Evolutionary conservation across 2,888 invertebrate species (phyloP), one percentile per base, ranked within the genome.

Genomic region (Drosophila birchii): DNA sequence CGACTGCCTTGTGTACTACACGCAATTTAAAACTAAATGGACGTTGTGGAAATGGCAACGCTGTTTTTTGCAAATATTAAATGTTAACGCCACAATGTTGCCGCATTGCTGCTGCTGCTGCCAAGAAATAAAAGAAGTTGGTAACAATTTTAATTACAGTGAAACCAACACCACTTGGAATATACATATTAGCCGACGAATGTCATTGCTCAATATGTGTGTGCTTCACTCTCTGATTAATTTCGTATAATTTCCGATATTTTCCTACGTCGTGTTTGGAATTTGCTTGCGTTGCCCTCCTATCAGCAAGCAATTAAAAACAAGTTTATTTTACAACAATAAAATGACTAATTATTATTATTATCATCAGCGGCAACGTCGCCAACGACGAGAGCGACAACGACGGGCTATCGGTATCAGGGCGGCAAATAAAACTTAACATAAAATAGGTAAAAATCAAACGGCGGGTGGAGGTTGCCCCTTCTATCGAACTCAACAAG

Each of bases 311-410:
- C 89, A 85, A 85, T 86, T 86, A 89, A 89, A 75, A 85, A 85
- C 88, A 87, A 85, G 89, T 85, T 85, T 85, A 85, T 85, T 85
- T 89, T 78, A 87, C 89, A 89, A 89, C 89, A 85, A 85, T 85
- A 89, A 87, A 87, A 87, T 89, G 85, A 89, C 86, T 86, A 88
- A 86, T 89, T 88, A 82, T 89, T 78, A 89, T 89, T 88, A 86
- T 88, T 88, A 89, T 86, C 86, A 85, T 70, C 66, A 63, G 38
- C 61, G 67, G 38, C 18, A 60, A 59, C 32, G 23, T 8, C 4
- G 43, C 5, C 29, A 38, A 18, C 14, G 20, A 16, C 29, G 32
- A n/a, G n/a, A 8, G 8, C 32, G 34, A 32, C 44, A 32, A 49
- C 32, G 29, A 38, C 59, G 58, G 78, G 61, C 85, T 89, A 89